Evolutionary conservation across 2,888 invertebrate species (phyloP).

Genomic region (Drosophila robusta): DNA sequence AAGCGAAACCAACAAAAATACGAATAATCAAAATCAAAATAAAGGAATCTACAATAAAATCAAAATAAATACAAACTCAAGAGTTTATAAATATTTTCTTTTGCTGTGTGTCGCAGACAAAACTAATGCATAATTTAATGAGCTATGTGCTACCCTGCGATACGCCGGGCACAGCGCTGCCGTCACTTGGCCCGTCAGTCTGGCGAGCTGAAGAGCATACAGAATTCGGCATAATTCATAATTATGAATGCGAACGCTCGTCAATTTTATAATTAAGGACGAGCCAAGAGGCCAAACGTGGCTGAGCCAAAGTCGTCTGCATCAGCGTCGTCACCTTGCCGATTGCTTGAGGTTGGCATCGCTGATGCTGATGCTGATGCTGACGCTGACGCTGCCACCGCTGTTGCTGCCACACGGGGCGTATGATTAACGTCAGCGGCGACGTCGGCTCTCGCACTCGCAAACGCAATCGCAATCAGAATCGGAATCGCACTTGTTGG

Average conservation of each 20-base stretch:
- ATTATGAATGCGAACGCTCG: slow-evolving; percentile 64
- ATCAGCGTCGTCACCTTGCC: slow-evolving; percentile 52
- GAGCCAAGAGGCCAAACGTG: slow-evolving; percentile 59
- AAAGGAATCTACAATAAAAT: slow-evolving; percentile 2
- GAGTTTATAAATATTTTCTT: slow-evolving; percentile 31
- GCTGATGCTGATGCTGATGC: neutral
- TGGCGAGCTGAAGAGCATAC: slow-evolving; percentile 10
- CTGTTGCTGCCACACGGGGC: slow-evolving; percentile 61
- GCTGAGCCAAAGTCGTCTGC: slow-evolving; percentile 65
- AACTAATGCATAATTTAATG: slow-evolving; percentile 61
- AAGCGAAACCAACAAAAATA: neutral
- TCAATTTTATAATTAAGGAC: slow-evolving; percentile 80
- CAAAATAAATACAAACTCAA: neutral
- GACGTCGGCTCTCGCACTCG: slow-evolving; percentile 13
- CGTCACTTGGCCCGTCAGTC: neutral
- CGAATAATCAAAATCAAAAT: neutral
- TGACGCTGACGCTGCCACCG: slow-evolving; percentile 5
- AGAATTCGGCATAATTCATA: slow-evolving; percentile 29
- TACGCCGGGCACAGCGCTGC: neutral
- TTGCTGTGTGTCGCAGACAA: slow-evolving; percentile 44
- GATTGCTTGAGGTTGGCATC: slow-evolving; percentile 26
- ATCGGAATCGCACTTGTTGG: slow-evolving; percentile 67
- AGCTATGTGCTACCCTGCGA: slow-evolving; percentile 7
- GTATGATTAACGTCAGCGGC: slow-evolving; percentile 77
- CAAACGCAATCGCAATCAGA: slow-evolving; percentile 9